Evolutionary conservation across 64 coral and sea anemone genomes (phyloP).

Genomic region (Montipora efflorescens): DNA sequence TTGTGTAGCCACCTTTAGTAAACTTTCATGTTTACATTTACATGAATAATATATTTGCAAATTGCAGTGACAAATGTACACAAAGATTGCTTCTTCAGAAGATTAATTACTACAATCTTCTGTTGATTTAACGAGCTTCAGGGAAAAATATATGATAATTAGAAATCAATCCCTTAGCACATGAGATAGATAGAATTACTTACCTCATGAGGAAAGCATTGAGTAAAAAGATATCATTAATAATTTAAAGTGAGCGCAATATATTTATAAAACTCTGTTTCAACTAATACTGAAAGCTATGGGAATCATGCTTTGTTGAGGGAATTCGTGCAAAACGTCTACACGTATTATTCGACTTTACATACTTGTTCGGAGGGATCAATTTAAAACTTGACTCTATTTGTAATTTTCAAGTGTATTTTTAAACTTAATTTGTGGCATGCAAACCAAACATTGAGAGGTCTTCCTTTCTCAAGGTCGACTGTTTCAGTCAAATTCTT

Average conservation of each 20-base stretch:
- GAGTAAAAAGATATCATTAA: background rate
- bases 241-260: background rate
- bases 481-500: background rate
- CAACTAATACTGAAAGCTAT: background rate
- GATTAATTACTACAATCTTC: too few relatives aligned
- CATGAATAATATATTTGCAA: background rate
- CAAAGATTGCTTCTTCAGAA: too few relatives aligned
- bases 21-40: background rate
- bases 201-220: background rate
- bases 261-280: background rate
- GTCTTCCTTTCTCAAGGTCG: background rate
- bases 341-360: background rate
- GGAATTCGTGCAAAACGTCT: background rate
- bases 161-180: background rate
- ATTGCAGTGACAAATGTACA: too few relatives aligned
- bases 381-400: background rate
- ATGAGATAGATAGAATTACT: background rate
- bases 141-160: background rate
- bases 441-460: background rate
- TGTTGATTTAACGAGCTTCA: background rate
- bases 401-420: background rate
- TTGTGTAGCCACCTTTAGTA: background rate
- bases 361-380: too few relatives aligned
- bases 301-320: background rate
- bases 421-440: background rate